Evolutionary conservation across 1,140 invertebrate species (phyloP), one percentile per base, ranked within the genome.

Genomic region (Metaphire vulgaris): DNA sequence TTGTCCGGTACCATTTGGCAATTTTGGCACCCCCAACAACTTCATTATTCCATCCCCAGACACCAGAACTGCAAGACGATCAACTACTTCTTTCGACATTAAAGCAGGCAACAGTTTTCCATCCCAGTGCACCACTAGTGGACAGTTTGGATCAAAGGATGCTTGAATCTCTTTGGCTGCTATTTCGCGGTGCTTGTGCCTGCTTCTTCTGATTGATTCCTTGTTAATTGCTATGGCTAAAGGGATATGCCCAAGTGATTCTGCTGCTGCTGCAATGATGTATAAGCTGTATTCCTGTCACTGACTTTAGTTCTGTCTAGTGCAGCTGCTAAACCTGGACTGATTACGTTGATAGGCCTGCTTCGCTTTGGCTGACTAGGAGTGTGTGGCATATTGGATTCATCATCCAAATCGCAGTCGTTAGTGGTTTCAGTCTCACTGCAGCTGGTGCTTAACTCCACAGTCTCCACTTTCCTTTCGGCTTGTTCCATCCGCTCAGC

Each of bases 21-120:
- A 65, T 80, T 80, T 79, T 70, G 83, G 83, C 34, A 83, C 79
- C 26, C 78, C 76, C 0, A 84, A 70, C 64, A 84, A 74, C 78
- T 85, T 79, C 77, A 81, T 79, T 28, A 80, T 79, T 33, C 76
- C 69, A n/a, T 67, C 28, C 16, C 78, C 80, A 76, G 80, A 80
- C 30, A 83, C 79, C 14, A 84, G 72, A 71, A 84, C 79, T 28
- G 82, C 80, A 15, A 84, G 78, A 15, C 83, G 77, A 79, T 85
- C 81, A 28, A 81, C 78, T 72, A 74, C 81, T 76, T 81, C 29
- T 34, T 76, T 76, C 1, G n/a, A 26, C n/a, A 6, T 26, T 2
- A 69, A 79, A 90, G 90, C 21, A 31, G 21, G 29, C 16, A 30
- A 56, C 26, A 64, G 16, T 31, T 71, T 56, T 33, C 34, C 26